Conservation (phyloP, 2,888 invertebrate species). For the Hipparchia sbordonii region DNA sequence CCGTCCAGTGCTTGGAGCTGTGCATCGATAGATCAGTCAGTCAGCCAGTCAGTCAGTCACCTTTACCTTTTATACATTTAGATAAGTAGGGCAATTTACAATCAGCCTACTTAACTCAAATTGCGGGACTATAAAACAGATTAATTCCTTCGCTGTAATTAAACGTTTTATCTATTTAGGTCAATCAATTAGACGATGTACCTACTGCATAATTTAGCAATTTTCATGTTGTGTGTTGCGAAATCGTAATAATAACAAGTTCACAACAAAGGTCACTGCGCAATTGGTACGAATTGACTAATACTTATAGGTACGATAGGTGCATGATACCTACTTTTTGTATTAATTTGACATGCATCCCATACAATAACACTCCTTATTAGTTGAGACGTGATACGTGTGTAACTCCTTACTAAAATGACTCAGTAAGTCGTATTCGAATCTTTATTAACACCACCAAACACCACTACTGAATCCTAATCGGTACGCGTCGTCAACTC, state of each 20-base stretch:
- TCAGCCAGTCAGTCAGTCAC: no score
- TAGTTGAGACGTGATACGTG: neutral
- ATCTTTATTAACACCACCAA: no score
- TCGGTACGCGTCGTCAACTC: no score
- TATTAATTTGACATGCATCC: neutral
- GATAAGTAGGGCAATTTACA: no score
- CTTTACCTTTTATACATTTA: no score
- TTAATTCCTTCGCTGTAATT: neutral
- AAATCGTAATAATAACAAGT: constrained; percentile 14
- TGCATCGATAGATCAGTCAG: no score
- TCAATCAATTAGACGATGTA: constrained; percentile 8
- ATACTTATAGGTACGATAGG: neutral
- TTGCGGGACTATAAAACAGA: neutral
- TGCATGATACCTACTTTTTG: neutral
- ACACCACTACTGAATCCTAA: no score
- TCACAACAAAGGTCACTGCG: constrained; percentile 17
- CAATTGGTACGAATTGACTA: neutral
- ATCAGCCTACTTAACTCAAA: neutral
- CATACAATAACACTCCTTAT: neutral
- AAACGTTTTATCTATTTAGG: constrained; percentile 18
- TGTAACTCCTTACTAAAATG: no score
- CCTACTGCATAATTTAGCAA: neutral
- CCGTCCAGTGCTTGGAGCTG: no score
- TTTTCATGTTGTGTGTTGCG: constrained; percentile 11
- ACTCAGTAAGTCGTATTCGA: no score